Conservation (phyloP, 1,140 invertebrate species). For the Temnothorax curvispinosus region DNA sequence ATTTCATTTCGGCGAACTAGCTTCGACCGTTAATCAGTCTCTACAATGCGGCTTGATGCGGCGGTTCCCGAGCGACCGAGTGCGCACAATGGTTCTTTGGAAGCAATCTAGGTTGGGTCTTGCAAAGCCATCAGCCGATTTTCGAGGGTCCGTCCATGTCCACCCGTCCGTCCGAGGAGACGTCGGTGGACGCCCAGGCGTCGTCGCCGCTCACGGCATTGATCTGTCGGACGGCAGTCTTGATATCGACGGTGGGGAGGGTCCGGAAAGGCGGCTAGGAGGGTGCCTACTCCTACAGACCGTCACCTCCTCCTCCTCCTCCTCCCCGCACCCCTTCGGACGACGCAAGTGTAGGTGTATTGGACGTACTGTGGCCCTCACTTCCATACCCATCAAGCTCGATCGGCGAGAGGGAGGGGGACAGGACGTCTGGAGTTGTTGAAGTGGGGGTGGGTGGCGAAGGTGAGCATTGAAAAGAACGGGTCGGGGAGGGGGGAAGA, state of each 20-base stretch:
- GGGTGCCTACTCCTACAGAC: constrained; percentile 58
- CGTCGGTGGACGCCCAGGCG: constrained; percentile 80
- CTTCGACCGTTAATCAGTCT: constrained; percentile 45
- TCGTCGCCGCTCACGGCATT: constrained; percentile 83
- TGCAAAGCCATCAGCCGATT: constrained; percentile 43
- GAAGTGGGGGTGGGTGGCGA: constrained; percentile 46
- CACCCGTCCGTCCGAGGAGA: constrained; percentile 73
- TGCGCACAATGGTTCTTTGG: constrained; percentile 54
- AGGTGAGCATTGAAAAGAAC: constrained; percentile 54
- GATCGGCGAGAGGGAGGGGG: constrained; percentile 21
- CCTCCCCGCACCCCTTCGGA: background rate
- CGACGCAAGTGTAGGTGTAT: constrained; percentile 55
- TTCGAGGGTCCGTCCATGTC: constrained; percentile 67
- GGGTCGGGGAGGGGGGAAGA: constrained; percentile 5
- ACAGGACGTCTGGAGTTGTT: constrained; percentile 40
- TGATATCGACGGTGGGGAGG: constrained; percentile 82
- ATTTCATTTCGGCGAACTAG: background rate
- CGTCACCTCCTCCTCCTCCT: background rate
- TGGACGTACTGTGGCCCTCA: constrained; percentile 54
- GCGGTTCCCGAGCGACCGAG: constrained; percentile 34
- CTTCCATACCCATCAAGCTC: constrained; percentile 58
- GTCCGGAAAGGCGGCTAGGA: constrained; percentile 72
- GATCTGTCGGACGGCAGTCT: constrained; percentile 84
- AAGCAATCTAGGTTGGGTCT: constrained; percentile 61
- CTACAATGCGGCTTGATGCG: constrained; percentile 27